Base-by-base conservation (phyloP, 1,140 invertebrate genomes). In the Gyrodactylus salaris region DNA sequence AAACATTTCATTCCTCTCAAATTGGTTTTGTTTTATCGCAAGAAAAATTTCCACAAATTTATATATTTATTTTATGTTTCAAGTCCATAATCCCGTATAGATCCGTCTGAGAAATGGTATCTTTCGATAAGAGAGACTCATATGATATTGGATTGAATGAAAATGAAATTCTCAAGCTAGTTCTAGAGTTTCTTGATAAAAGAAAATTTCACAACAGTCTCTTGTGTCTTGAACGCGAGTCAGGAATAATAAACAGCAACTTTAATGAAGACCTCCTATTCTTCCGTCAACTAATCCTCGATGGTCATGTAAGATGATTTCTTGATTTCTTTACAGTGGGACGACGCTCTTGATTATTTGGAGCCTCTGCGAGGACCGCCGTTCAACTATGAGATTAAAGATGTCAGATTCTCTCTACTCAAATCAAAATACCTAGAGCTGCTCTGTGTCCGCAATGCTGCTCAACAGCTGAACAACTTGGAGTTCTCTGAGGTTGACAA, bases 341-440 rank as follows among this genome's bases (percentile, higher is more conserved):
- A 97, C 81, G 91, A 95, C 80, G 90, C 89, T 0, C 82, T 94
- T 21, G 89, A 95, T 78, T 97, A 96, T 80, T 87, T 96, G 72
- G 89, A 95, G 81, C 92, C 92, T 0, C 82, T 97, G n/a, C 87
- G 89, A 79, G 84, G 85, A 0, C 80, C 76, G 20, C 75, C 90
- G 0, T 86, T 82, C n/a, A 78, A 75, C 7, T 84, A 84, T 75
- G 76, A 82, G 72, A 75, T 77, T 78, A 85, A 87, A 75, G 86
- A 86, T 78, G 91, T 94, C 78, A 81, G 83, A 74, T 95, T 89
- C 77, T 83, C 87, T 21, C 87, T 96, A 72, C 83, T 90, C 27
- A 86, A 88, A 77, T 89, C 92, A 80, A 94, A 95, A 80, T 96
- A 91, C 80, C 86, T 92, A 68, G 91, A 95, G 80, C 81, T 95